Base-by-base conservation (phyloP, 2,888 invertebrate genomes). In the Adelphocoris suturalis region DNA sequence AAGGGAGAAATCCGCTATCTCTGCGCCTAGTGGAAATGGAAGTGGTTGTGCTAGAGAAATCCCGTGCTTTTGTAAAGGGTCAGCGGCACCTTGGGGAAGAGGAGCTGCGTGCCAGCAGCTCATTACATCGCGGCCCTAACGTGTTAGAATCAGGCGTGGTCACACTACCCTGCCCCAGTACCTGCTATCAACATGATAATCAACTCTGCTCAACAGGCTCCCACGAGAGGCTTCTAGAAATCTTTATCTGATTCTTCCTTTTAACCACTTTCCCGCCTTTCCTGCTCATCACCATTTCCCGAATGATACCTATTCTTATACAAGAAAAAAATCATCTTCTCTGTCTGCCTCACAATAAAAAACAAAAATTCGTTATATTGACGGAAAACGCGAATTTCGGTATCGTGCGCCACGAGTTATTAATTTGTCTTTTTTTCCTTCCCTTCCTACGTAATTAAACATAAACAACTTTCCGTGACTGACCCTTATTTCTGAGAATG, bases 61-160 rank as follows among this genome's bases (percentile, higher is more conserved):
- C 68, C 68, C 68, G 23, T 12, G 68, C 68, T 78, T 47, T 78
- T 78, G 19, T 46, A 46, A 78, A 47, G 78, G 78, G 78, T 78
- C 78, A 78, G 78, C 78, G 78, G 78, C 78, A 47, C 78, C 78
- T 46, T n/a, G 46, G 46, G 78, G 78, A 78, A 78, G 78, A 78
- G 47, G 9, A 47, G 16, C 85, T 85, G 85, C 85, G 85, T 85
- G 85, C 57, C 46, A 14, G 28, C 37, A 13, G 55, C 55, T 57
- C 85, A 57, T 85, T 85, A 85, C 85, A 85, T 57, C 28, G 85
- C 85, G 37, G 57, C 61, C 86, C 68, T 86, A 86, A 86, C 86
- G 86, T 86, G 86, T 86, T 86, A 86, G 86, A 86, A 86, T 86
- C 86, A 86, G 86, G 86, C 86, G 86, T 86, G 86, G 86, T 75